Evolutionary conservation across 1,140 invertebrate genomes (phyloP).

Genomic region (Gonatopus flavifemur): DNA sequence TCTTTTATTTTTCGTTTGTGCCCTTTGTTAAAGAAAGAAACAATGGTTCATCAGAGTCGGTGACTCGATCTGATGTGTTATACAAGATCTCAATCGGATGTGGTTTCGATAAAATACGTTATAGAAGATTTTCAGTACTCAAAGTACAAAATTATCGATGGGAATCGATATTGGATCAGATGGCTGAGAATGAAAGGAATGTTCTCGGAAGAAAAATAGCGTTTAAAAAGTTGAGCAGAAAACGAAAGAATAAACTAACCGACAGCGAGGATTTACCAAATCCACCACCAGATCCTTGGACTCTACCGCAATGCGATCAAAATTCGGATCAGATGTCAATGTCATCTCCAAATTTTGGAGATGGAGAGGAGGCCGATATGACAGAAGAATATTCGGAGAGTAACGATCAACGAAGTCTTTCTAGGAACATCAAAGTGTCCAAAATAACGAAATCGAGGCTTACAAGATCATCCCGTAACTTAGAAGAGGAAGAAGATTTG

Average conservation of each 20-base stretch:
- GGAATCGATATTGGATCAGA: too few relatives aligned
- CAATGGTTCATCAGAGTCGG: too few relatives aligned
- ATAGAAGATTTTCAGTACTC: not conserved
- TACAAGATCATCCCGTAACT: too few relatives aligned
- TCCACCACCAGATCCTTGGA: slow-evolving; percentile 35
- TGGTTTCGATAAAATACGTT: too few relatives aligned
- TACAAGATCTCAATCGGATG: too few relatives aligned
- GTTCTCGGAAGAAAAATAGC: not conserved
- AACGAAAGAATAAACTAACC: slow-evolving; percentile 17
- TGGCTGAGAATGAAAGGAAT: slow-evolving; percentile 13
- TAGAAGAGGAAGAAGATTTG: slow-evolving; percentile 28
- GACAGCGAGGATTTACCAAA: slow-evolving; percentile 28
- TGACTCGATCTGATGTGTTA: too few relatives aligned
- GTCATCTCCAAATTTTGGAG: not conserved
- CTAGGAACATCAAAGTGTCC: too few relatives aligned
- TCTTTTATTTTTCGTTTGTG: too few relatives aligned
- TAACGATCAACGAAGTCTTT: not conserved
- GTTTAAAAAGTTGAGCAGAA: slow-evolving; percentile 9
- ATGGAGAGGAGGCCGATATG: not conserved
- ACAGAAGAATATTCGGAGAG: not conserved
- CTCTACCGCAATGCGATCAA: not conserved
- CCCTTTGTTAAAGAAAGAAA: too few relatives aligned
- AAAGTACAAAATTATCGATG: too few relatives aligned
- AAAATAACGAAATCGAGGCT: too few relatives aligned
- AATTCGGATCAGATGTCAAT: not conserved